phyloP scores from a whole-genome alignment of 2,113 vertebrate genomes.

The Limanda limanda region DNA sequence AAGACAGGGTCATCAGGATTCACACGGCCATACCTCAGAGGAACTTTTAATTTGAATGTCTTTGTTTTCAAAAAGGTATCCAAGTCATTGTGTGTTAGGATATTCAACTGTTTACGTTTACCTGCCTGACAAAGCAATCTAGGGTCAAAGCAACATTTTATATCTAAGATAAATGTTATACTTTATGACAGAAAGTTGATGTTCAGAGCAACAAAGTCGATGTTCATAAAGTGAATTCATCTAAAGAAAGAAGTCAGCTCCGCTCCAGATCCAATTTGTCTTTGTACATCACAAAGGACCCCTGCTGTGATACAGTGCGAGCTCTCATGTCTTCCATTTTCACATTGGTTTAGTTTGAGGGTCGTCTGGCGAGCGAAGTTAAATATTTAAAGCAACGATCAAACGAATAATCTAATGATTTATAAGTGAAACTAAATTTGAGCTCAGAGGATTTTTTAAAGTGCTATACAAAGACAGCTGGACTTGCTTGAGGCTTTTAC shows the following conservation, averaged over 20 bases:
- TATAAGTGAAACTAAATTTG: slow-evolving; percentile 23
- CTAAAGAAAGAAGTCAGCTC: neutral
- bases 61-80: neutral
- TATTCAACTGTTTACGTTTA: neutral
- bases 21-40: neutral
- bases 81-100: neutral
- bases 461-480: neutral
- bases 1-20: neutral
- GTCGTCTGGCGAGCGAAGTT: slow-evolving; percentile 20
- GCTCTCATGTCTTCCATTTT: slow-evolving; percentile 19
- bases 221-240: slow-evolving; percentile 19
- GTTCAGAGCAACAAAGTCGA: neutral
- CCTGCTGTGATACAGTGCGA: no score
- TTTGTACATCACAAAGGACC: neutral
- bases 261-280: slow-evolving; percentile 6
- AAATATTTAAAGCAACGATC: slow-evolving; percentile 36
- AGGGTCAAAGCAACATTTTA: neutral
- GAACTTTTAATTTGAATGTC: neutral
- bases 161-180: neutral
- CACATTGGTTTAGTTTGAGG: slow-evolving; percentile 29
- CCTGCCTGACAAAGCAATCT: neutral
- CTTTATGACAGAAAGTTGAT: neutral
- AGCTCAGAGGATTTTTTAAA: neutral
- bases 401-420: slow-evolving; percentile 36
- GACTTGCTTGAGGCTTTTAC: neutral